A percentile compares a stretch with the other conserved stretches of the same genome.
Evolutionary conservation across 1,140 invertebrate species (phyloP).

Genomic region (Nephila pilipes): DNA sequence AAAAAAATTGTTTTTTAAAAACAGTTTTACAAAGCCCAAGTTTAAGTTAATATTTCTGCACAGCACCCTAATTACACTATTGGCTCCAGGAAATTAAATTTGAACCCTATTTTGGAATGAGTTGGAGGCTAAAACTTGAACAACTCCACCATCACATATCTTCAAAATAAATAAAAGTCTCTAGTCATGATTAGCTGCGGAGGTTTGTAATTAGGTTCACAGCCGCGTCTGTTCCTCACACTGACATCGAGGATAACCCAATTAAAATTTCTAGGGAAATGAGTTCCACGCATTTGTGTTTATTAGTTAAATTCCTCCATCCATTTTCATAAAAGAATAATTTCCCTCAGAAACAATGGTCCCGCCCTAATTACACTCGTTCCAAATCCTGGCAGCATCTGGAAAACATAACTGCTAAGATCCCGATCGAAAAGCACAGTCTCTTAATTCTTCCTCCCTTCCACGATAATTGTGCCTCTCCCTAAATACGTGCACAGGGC

Average conservation of each 20-base stretch:
- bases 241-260: background rate
- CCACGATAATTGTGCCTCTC: background rate
- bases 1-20: too few relatives aligned
- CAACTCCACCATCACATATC: too few relatives aligned
- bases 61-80: too few relatives aligned
- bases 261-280: background rate
- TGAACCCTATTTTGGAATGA: too few relatives aligned
- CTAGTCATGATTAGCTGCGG: too few relatives aligned
- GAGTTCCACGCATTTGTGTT: background rate
- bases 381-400: background rate
- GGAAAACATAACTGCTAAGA: conserved; percentile 15
- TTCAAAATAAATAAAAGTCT: too few relatives aligned
- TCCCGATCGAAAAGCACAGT: background rate
- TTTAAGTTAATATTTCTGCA: too few relatives aligned
- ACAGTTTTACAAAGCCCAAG: too few relatives aligned
- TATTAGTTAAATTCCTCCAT: conserved; percentile 25
- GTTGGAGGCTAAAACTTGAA: too few relatives aligned
- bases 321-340: conserved; percentile 39
- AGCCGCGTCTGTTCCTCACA: background rate
- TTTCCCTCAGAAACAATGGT: background rate
- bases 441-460: background rate
- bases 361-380: background rate
- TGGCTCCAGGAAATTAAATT: too few relatives aligned
- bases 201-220: background rate
- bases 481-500: background rate